Base-by-base conservation (phyloP, 2,888 invertebrate species). In the Mesorhabditis belari region DNA sequence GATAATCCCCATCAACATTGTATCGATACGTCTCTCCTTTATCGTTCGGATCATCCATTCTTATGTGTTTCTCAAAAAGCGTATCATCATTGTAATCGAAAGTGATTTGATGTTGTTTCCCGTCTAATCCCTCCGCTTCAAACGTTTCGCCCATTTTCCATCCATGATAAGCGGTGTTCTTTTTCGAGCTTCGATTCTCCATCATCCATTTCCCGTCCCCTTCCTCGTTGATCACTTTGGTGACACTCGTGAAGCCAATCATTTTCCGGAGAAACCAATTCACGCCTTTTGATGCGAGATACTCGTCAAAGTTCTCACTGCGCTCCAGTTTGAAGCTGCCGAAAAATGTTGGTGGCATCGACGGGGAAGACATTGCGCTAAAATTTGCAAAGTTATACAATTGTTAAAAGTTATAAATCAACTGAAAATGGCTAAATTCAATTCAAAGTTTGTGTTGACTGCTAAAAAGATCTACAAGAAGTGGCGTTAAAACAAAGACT, bases 251-350 rank as follows among this genome's bases (percentile, higher is more conserved):
- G 55, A 80, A 61, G 35, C 67, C 66, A 64, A 79, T 79, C 73
- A 79, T 71, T 53, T 74, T 70, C 50, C 74, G 60, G n/a, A 73
- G 61, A 26, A 74, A 58, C 73, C 71, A 74, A 21, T 58, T 60
- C 25, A 73, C 71, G n/a, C 73, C 78, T 73, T 76, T 78, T 3
- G 75, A 65, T 6, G 77, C 61, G 19, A 80, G 63, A 57, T 74
- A 80, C 62, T 80, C 80, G 54, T 80, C 80, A 60, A 80, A 80
- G 54, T 80, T 77, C 62, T 80, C 80, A 57, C 74, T 75, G 44
- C 60, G 62, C 51, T 80, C 78, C 24, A 77, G 63, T 5, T 70
- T 70, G 65, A 72, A 80, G 17, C 62, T 62, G 19, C 80, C 80
- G 28, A 78, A 70, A 60, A 80, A 80, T 55, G 69, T 68, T 5